Evolutionary conservation across 2,888 invertebrate genomes (phyloP), one percentile per base, ranked within the genome.

Genomic region (Hartigia nigra): DNA sequence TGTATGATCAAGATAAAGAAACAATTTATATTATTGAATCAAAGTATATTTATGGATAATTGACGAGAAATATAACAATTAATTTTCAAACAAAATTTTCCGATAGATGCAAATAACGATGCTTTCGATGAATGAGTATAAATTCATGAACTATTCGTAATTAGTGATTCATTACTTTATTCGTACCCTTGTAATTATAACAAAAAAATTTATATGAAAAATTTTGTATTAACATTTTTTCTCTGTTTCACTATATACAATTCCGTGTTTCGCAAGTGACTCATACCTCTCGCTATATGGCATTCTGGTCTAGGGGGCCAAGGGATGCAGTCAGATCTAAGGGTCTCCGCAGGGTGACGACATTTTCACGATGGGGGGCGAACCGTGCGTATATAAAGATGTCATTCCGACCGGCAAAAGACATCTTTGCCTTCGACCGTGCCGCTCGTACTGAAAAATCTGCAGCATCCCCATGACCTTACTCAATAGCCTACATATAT

Each of bases 311-410:
- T 23, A 23, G 23, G 23, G 23, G 5, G 23, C 39, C 9, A 74
- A 74, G 79, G 84, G 85, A 83, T 86, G 83, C 85, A 86, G 87
- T 83, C 86, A 90, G 89, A 91, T 88, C 87, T 88, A 87, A 81
- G 87, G 84, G 81, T 86, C 89, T 82, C 87, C 87, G 83, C 86
- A 87, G 89, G 90, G 90, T 89, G 90, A 91, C 89, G 91, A 91
- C 90, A 86, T 88, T 89, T 87, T 87, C 90, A 79, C 90, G 82
- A 84, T 87, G 85, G 91, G 91, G 86, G 86, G 80, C 85, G 78
- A 81, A 76, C 76, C 84, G 83, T 74, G 37, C 81, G 81, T 87
- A 90, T 79, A 79, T 89, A 90, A 88, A 91, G 90, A 90, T 87
- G 88, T 90, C 88, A 86, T 86, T 82, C 83, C 84, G 83, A 81